These are phyloP conservation scores for Aphaenogaster floridana DNA, from an alignment of 1,140 invertebrate species.

Conservation along the genomic window DNA sequence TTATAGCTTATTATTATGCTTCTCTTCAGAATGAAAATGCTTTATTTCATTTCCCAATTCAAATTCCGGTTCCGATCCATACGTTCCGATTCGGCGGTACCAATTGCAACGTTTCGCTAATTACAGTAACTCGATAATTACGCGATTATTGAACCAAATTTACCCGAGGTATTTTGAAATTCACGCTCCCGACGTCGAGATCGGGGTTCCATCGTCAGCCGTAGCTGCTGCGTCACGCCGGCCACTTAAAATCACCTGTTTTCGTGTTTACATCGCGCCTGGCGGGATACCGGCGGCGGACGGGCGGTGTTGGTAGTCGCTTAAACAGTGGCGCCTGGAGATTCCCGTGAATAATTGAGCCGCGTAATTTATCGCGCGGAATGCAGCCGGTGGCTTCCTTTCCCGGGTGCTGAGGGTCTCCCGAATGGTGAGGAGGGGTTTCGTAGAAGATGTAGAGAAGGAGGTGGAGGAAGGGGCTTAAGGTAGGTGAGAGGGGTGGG, in stretches of 20 bases:
- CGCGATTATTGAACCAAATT: conserved; percentile 15
- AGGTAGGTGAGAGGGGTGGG: conserved; percentile 79
- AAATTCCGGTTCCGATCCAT: not conserved
- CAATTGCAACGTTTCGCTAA: not conserved
- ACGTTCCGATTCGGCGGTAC: not conserved
- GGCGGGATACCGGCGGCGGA: not conserved
- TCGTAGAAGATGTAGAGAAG: conserved; percentile 56
- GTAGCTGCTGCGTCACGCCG: conserved; percentile 43
- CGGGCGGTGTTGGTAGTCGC: conserved; percentile 40
- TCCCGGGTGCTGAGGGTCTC: conserved; percentile 77
- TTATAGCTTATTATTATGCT: not conserved
- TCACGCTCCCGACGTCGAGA: not conserved
- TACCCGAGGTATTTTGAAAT: conserved; percentile 1
- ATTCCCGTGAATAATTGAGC: conserved; percentile 86
- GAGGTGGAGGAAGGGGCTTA: conserved; percentile 52
- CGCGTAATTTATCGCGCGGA: conserved; percentile 85
- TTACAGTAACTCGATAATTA: not conserved
- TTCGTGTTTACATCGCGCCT: conserved; percentile 52
- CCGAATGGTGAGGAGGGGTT: conserved; percentile 59
- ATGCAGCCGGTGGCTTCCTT: conserved; percentile 82
- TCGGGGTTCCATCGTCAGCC: not conserved
- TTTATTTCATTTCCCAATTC: not conserved
- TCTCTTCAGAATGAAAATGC: not conserved
- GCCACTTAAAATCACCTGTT: conserved; percentile 59
- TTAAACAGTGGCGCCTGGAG: conserved; percentile 80